A percentile compares a stretch with the other conserved stretches of the same genome.
phyloP scores from a whole-genome alignment of 2,797 vertebrate genomes.

The Melanotaenia pygmaea region DNA sequence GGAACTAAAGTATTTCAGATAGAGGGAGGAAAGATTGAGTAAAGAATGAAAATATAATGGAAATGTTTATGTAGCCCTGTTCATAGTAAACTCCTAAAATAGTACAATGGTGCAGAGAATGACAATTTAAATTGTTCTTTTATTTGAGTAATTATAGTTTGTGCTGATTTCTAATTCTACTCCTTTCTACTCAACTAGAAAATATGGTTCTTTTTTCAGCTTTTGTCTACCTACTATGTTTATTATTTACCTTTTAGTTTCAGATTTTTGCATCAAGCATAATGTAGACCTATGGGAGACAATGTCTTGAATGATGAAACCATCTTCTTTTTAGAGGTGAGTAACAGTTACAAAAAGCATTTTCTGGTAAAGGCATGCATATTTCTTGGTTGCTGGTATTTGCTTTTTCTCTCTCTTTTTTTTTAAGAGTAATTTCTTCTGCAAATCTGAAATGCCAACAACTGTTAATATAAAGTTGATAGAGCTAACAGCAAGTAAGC shows the following conservation, averaged over 20 bases:
- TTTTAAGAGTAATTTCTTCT: neutral
- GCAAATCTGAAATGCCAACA: neutral
- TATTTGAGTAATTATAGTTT: neutral
- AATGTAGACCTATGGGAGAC: neutral
- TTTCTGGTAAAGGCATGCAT: neutral
- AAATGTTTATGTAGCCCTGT: neutral
- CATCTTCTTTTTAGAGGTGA: neutral
- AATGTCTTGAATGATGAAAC: neutral
- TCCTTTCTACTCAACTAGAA: neutral
- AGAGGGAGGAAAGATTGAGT: neutral
- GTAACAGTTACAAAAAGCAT: neutral
- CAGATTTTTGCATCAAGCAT: neutral
- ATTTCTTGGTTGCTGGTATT: neutral
- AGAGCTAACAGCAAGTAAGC: no score
- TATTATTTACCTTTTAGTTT: neutral
- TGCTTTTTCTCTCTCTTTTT: no score
- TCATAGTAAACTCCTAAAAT: neutral
- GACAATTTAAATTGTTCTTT: neutral
- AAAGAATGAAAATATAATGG: neutral
- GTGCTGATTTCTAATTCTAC: neutral
- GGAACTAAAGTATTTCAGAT: neutral
- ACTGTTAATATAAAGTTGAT: no score
- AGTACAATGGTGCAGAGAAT: neutral
- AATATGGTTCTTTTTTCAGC: neutral
- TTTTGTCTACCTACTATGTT: neutral